Conservation (phyloP, 2,888 invertebrate species). For the Sphaerophoria taeniata region DNA sequence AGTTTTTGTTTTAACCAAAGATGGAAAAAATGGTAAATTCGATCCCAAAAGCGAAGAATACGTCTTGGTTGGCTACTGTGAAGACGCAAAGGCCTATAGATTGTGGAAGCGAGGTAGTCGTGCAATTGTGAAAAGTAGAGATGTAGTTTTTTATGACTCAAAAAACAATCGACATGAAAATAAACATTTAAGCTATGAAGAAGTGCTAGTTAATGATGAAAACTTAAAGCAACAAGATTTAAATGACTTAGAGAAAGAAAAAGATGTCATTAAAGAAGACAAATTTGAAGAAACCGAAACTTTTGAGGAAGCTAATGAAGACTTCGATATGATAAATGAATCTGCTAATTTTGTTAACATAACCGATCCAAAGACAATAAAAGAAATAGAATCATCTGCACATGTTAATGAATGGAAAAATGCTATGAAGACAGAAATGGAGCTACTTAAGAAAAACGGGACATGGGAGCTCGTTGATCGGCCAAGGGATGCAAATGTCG, state of each 20-base stretch:
- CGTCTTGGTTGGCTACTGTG: constrained; percentile 11
- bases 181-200: background rate
- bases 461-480: constrained; percentile 68
- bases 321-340: too few species aligned
- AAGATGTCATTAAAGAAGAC: background rate
- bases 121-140: background rate
- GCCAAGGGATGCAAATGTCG: constrained; percentile 9
- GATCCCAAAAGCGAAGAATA: background rate
- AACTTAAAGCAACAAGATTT: background rate
- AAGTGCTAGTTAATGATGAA: background rate
- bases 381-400: background rate
- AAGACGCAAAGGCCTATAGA: constrained; percentile 1
- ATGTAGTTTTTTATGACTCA: background rate
- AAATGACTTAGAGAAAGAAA: background rate
- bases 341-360: too few species aligned
- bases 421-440: constrained; percentile 75
- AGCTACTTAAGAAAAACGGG: constrained; percentile 66
- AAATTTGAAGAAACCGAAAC: background rate
- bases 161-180: background rate
- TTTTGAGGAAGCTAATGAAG: background rate
- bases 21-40: background rate
- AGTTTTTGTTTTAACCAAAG: background rate
- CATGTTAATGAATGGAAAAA: constrained; percentile 4
- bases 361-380: too few species aligned
- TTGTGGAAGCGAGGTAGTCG: background rate